These are phyloP conservation scores for Naja naja DNA, from an alignment of 2,113 vertebrate genomes.

Conservation along the genomic window DNA sequence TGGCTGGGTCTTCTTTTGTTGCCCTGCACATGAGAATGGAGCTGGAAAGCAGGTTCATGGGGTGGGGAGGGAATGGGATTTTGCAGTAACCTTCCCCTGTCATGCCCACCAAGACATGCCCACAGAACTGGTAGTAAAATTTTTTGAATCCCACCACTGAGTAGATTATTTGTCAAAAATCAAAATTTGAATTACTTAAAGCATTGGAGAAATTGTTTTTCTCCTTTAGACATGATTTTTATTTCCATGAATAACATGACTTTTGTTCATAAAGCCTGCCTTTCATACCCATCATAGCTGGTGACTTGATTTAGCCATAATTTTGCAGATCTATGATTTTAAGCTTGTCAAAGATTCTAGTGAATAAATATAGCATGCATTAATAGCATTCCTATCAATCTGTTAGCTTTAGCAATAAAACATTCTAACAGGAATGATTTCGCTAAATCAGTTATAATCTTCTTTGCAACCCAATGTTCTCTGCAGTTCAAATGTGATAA, in stretches of 20 bases:
- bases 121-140: too few species aligned
- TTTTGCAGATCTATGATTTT: neutral
- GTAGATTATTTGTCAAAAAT: slow-evolving; percentile 40
- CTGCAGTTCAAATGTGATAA: neutral
- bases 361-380: neutral
- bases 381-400: neutral
- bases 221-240: neutral
- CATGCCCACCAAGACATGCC: too few species aligned
- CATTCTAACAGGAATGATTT: neutral
- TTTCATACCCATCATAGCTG: slow-evolving; percentile 23
- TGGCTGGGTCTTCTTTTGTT: too few species aligned
- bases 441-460: neutral
- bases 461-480: neutral
- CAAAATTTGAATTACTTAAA: slow-evolving; percentile 35
- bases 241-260: neutral
- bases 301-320: neutral
- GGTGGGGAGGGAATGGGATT: too few species aligned
- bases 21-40: too few species aligned
- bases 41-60: too few species aligned
- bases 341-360: slow-evolving; percentile 1
- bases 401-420: slow-evolving; percentile 8
- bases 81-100: too few species aligned
- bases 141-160: too few species aligned
- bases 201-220: neutral
- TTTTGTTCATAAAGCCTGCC: slow-evolving; percentile 41